Base-by-base conservation (phyloP, 2,888 invertebrate species). In the Scaptomyza flava region DNA sequence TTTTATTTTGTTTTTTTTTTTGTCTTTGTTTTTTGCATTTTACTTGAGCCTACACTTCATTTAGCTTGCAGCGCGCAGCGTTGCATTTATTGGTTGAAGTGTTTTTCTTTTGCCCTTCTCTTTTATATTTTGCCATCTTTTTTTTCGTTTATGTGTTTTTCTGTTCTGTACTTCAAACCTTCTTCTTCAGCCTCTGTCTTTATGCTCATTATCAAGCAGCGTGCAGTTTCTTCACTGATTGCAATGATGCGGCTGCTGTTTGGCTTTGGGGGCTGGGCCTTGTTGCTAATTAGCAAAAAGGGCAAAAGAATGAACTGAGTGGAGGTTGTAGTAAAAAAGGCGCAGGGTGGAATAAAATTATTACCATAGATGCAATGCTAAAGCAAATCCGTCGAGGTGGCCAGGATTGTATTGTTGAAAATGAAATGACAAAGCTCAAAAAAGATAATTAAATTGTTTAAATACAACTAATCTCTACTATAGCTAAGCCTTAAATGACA, bases 161-260 rank as follows among this genome's bases (percentile, higher is more conserved):
- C 41, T 71, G 66, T 51, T 60, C 63, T 66, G 36, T 45, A n/a
- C 65, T 38, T n/a, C 53, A 59, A 59, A 47, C 52, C 59, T 59
- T 17, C 41, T 41, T 17, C 38, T 14, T 48, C 52, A 34, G 48
- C 47, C 42, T 53, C 41, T 50, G 33, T 60, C 36, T 63, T 45
- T 56, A 64, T 75, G 71, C 81, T 80, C 71, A 80, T 79, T 79
- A 79, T 82, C 79, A 82, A 82, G 85, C 85, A 72, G 77, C 84
- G 73, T 84, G 84, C 87, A 84, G 79, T 87, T 87, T 82, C 82
- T 81, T 87, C 69, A 85, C 82, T 82, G 87, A 82, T 82, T 82
- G 86, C 82, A 79, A 69, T 82, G 79, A 75, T 73, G 77, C 52
- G 54, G 68, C 69, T 57, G 77, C 70, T 51, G 41, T 51, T 62